These are phyloP conservation scores for Myotis yumanensis DNA, from an alignment of 2,113 vertebrate genomes.

Conservation along the genomic window DNA sequence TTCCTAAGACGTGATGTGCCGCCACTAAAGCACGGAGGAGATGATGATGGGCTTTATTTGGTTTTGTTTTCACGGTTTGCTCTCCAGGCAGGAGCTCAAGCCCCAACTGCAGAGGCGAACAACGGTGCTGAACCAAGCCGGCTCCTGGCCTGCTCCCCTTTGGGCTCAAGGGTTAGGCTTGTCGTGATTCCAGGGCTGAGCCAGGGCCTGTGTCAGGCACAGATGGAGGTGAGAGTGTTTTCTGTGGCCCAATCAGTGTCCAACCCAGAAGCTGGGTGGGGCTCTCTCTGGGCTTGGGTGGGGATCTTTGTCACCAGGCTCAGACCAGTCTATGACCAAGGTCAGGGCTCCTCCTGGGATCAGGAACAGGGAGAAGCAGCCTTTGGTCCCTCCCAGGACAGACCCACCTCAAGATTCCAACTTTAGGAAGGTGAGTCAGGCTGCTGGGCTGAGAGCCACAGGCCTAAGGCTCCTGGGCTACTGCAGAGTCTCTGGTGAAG, in stretches of 20 bases:
- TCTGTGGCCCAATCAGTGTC: not conserved
- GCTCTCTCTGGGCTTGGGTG: not conserved
- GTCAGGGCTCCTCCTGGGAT: not conserved
- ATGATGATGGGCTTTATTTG: not conserved
- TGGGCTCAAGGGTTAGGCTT: not conserved
- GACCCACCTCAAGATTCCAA: not conserved
- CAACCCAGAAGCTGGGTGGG: not conserved
- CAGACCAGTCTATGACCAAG: slow-evolving; percentile 16
- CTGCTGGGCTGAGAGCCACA: not conserved
- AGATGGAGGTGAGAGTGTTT: not conserved
- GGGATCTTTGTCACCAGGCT: not conserved
- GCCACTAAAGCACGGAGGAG: not conserved
- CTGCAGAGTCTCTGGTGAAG: not conserved
- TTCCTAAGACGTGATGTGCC: not conserved
- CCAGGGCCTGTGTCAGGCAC: not conserved
- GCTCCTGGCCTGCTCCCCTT: not conserved
- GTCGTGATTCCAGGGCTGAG: not conserved
- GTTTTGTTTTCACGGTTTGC: not conserved
- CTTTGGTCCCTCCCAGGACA: not conserved
- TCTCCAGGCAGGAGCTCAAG: not conserved
- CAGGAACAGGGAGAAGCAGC: slow-evolving; percentile 4
- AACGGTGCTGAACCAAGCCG: not conserved
- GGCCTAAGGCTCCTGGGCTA: not conserved
- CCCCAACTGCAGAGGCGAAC: not conserved
- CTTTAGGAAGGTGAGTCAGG: not conserved